These are phyloP conservation scores for Drosophila formosana DNA, from an alignment of 2,888 invertebrate species.

Conservation along the genomic window DNA sequence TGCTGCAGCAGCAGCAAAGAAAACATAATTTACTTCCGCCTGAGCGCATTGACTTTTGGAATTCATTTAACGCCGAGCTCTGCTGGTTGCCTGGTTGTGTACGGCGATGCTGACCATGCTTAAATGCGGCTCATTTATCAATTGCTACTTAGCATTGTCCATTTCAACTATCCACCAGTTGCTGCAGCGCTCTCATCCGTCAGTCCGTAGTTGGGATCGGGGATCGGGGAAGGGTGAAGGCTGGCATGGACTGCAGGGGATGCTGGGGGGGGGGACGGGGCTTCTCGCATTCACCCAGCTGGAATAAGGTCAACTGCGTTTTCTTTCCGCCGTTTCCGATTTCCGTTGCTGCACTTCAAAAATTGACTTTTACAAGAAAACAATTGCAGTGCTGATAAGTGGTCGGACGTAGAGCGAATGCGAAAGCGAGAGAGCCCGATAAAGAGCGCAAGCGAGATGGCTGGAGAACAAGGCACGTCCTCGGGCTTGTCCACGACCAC, in stretches of 20 bases:
- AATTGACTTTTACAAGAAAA: slow-evolving; percentile 80
- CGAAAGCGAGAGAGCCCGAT: not conserved
- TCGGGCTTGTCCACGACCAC: slow-evolving; percentile 29
- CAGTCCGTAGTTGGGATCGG: slow-evolving; percentile 11
- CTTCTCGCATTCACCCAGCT: slow-evolving; percentile 1
- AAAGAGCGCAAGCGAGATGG: not conserved
- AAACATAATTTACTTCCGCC: slow-evolving; percentile 79
- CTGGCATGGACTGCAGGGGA: not conserved
- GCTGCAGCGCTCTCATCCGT: slow-evolving; percentile 49
- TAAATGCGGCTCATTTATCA: slow-evolving; percentile 79
- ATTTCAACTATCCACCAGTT: slow-evolving; percentile 68
- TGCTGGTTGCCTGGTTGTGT: slow-evolving; percentile 14
- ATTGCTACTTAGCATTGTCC: slow-evolving; percentile 75
- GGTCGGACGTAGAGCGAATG: slow-evolving; percentile 47
- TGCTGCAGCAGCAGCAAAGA: slow-evolving; percentile 36
- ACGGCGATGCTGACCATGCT: slow-evolving; percentile 68
- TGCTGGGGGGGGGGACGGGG: not conserved
- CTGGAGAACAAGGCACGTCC: slow-evolving; percentile 62
- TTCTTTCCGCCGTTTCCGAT: slow-evolving; percentile 71
- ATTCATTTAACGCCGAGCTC: slow-evolving; percentile 66
- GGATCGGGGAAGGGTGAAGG: not conserved
- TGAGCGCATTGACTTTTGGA: slow-evolving; percentile 77
- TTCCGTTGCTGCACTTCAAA: slow-evolving; percentile 76
- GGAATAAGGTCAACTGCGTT: slow-evolving; percentile 73
- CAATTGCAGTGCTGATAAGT: slow-evolving; percentile 77